Evolutionary conservation across 1,140 invertebrate species (phyloP).

Genomic region (Euura lappo): DNA sequence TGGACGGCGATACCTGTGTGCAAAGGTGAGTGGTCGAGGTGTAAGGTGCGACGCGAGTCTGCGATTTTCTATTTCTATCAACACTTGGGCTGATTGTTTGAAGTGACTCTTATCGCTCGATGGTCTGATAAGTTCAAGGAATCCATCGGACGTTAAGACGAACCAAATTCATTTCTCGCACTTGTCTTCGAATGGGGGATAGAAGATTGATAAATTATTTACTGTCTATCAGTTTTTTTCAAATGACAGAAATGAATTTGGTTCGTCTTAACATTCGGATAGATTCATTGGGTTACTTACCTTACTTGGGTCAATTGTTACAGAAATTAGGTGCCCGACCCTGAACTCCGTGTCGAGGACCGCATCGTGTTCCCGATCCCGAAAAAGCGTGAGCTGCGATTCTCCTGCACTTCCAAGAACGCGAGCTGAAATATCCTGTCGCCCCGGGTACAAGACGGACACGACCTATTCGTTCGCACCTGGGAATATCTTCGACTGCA

Average conservation of each 20-base stretch:
- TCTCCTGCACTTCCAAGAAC: constrained; percentile 37
- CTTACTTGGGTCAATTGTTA: background rate
- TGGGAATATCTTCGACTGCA: constrained; percentile 38
- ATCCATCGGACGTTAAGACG: too few species aligned
- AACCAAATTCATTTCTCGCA: too few species aligned
- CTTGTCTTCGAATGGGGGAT: too few species aligned
- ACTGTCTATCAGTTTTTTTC: too few species aligned
- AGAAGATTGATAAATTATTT: too few species aligned
- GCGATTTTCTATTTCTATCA: too few species aligned
- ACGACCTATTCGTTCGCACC: constrained; percentile 21
- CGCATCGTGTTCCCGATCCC: background rate
- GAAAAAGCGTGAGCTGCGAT: constrained; percentile 20
- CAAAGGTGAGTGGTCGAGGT: constrained; percentile 32
- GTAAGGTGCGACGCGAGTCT: too few species aligned
- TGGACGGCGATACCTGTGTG: constrained; percentile 47
- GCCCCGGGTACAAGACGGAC: constrained; percentile 42
- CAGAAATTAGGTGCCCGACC: background rate
- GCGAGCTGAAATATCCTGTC: constrained; percentile 38
- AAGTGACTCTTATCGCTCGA: too few species aligned
- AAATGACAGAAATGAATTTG: background rate
- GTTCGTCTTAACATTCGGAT: background rate
- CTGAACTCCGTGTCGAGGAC: background rate
- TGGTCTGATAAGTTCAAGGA: too few species aligned
- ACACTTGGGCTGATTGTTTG: too few species aligned
- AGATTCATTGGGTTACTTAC: constrained; percentile 6